Evolutionary conservation across 2,797 vertebrate species (phyloP).

Genomic region (Chiroxiphia lanceolata): DNA sequence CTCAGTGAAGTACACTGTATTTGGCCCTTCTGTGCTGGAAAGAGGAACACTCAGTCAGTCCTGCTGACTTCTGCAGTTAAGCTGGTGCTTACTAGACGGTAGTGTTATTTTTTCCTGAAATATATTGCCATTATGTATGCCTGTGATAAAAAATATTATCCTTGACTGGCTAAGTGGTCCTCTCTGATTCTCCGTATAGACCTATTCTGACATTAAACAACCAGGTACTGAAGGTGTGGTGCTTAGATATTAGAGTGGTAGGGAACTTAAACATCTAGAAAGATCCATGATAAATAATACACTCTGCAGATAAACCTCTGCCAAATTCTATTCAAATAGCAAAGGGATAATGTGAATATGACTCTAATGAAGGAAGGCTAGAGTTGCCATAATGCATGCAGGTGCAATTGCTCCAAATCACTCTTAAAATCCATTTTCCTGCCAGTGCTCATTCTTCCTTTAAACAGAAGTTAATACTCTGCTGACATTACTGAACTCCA

Average conservation of each 20-base stretch:
- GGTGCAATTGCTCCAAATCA: slow-evolving; percentile 72
- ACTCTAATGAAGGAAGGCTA: slow-evolving; percentile 69
- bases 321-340: slow-evolving; percentile 65
- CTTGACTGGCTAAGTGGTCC: background rate
- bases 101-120: background rate
- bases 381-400: slow-evolving; percentile 68
- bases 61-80: background rate
- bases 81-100: background rate
- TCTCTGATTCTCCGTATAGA: background rate
- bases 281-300: background rate
- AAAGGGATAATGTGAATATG: slow-evolving; percentile 66
- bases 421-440: slow-evolving; percentile 70
- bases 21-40: background rate
- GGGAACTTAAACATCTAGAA: slow-evolving; percentile 23
- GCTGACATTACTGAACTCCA: slow-evolving; percentile 70
- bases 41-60: background rate
- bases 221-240: background rate
- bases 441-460: slow-evolving; percentile 66
- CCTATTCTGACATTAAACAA: background rate
- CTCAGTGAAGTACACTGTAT: background rate
- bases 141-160: background rate
- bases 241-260: background rate
- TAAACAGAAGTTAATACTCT: slow-evolving; percentile 70
- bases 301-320: slow-evolving; percentile 37
- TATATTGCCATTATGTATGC: background rate